phyloP scores from a whole-genome alignment of 2,888 invertebrate species.

The Portevinia maculata region DNA sequence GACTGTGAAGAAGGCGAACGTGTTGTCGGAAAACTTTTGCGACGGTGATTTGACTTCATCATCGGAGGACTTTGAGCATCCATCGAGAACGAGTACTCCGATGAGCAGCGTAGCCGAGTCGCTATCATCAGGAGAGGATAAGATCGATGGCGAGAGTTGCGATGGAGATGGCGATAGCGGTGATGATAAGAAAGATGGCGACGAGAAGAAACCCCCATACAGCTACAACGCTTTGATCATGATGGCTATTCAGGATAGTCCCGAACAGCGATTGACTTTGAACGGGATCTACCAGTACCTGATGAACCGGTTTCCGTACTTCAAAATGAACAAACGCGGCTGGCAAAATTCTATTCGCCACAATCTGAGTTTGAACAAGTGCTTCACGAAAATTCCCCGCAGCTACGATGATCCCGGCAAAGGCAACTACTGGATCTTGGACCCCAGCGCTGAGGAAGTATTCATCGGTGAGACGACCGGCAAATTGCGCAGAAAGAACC shows the following conservation, averaged over 20 bases:
- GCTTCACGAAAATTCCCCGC: constrained; percentile 98
- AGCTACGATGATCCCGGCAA: constrained; percentile 99
- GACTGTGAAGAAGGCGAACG: constrained; percentile 70
- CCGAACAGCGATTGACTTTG: constrained; percentile 95
- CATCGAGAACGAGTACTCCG: constrained; percentile 81
- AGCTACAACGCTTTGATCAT: constrained; percentile 99
- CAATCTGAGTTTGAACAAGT: constrained; percentile 98
- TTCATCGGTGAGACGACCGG: constrained; percentile 99
- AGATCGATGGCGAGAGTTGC: constrained; percentile 76
- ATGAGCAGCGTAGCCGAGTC: constrained; percentile 81
- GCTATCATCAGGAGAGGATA: constrained; percentile 77
- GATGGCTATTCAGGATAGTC: constrained; percentile 99
- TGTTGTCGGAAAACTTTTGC: constrained; percentile 47
- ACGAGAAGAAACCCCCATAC: constrained; percentile 95
- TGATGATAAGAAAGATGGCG: constrained; percentile 76
- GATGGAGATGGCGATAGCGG: constrained; percentile 76
- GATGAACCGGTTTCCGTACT: constrained; percentile 98
- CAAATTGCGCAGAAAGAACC: constrained; percentile 94
- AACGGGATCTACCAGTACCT: constrained; percentile 99
- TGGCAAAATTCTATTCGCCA: constrained; percentile 99
- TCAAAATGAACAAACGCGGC: constrained; percentile 98
- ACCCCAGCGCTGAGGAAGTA: constrained; percentile 98
- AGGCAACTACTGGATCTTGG: constrained; percentile 99
- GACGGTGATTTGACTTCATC: constrained; percentile 79
- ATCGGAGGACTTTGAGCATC: constrained; percentile 80